These are phyloP conservation scores for Balaeniceps rex DNA, from an alignment of 2,113 vertebrate species.

Conservation along the genomic window DNA sequence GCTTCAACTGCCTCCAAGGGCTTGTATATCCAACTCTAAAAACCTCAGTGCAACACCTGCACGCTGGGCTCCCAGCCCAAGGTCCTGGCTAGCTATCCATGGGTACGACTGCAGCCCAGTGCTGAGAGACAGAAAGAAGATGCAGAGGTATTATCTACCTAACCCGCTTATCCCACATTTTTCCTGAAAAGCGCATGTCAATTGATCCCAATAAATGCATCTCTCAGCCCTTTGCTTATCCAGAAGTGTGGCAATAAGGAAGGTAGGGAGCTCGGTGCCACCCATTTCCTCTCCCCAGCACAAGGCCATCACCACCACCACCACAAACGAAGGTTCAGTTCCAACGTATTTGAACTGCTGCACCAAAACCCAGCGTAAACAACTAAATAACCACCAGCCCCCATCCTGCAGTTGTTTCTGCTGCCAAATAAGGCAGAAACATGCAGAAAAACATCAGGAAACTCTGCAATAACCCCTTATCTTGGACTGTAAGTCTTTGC, in stretches of 20 bases:
- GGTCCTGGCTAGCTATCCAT: neutral
- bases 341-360: neutral
- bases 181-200: neutral
- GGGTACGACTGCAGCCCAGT: neutral
- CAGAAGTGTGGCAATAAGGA: neutral
- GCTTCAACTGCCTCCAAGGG: neutral
- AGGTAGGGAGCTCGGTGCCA: neutral
- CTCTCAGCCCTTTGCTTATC: neutral
- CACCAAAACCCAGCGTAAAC: neutral
- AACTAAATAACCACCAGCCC: too few species aligned
- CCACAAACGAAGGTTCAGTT: neutral
- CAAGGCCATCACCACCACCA: neutral
- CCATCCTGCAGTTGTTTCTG: neutral
- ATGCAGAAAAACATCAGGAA: neutral
- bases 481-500: neutral
- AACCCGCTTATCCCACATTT: fast-evolving
- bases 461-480: neutral
- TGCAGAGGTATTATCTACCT: neutral
- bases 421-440: neutral
- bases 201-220: fast-evolving
- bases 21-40: neutral
- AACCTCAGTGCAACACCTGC: neutral
- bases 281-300: neutral
- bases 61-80: neutral
- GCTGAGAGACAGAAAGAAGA: neutral